Percentiles rank a stretch among this genome's conserved stretches.
Conservation (phyloP, 2,888 invertebrate species). For the Drosophila tripunctata region DNA sequence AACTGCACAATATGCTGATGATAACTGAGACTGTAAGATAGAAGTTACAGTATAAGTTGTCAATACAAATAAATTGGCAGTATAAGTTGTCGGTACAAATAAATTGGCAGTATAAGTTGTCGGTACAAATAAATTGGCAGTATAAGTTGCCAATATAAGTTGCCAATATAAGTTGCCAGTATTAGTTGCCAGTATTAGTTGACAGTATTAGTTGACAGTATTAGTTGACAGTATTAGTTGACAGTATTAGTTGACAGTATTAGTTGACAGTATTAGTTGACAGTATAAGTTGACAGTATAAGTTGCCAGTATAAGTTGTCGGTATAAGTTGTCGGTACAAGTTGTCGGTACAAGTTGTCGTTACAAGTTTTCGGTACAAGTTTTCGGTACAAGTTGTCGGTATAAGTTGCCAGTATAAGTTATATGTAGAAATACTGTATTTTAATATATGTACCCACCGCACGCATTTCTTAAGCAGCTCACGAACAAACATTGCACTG, state of each 20-base stretch:
- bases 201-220: too few species aligned
- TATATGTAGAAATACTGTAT: background rate
- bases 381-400: too few species aligned
- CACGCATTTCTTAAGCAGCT: constrained; percentile 94
- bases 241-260: too few species aligned
- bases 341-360: too few species aligned
- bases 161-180: background rate
- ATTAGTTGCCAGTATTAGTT: too few species aligned
- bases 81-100: background rate
- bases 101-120: background rate
- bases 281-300: too few species aligned
- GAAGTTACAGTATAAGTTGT: background rate
- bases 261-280: too few species aligned
- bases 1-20: constrained; percentile 95
- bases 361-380: too few species aligned
- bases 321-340: too few species aligned
- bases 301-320: too few species aligned
- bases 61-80: background rate
- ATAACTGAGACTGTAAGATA: constrained; percentile 93
- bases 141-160: background rate
- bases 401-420: background rate
- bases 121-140: background rate
- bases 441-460: constrained; percentile 86
- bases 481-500: constrained; percentile 95
- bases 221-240: too few species aligned